Base-by-base conservation (phyloP, 2,888 invertebrate species). In the Charanyca ferruginea region DNA sequence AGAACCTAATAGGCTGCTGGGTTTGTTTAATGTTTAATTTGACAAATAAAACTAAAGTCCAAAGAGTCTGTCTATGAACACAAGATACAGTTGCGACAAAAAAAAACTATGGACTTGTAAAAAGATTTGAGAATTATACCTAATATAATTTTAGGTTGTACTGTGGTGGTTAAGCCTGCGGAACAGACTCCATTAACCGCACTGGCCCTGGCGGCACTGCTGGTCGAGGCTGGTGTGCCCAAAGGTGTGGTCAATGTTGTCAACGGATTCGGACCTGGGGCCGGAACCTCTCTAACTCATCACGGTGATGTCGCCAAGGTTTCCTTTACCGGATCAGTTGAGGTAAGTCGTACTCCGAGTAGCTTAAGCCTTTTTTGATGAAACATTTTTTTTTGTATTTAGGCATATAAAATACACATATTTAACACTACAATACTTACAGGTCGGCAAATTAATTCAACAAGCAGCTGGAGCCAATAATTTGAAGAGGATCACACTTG, bases 171-270 rank as follows among this genome's bases (percentile, higher is more conserved):
- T 77, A 99, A 99, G 91, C 98, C 99, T 0, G 99, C 99, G 0
- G 99, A 99, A 89, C 99, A 99, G 91, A 99, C 99, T 0, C 98
- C 98, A 0, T 93, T 99, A 51, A 98, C 98, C 0, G 98, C 99
- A 0, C 94, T 99, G 20, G 98, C 97, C 81, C 92, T 98, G 3
- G 99, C 98, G 0, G 96, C 98, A 62, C 93, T 99, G 60, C 90
- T 96, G 20, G 97, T 96, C 80, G 98, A 99, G 94, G 99, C 98
- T 45, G 99, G 99, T 2, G 97, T 99, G 76, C 99, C 99, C 0
- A 96, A 97, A 20, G 99, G 99, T 6, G 99, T 99, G 0, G 90
- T 99, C 1, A 99, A 99, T 89, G 96, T 99, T 16, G 96, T 99
- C 1, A 98, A 98, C 20, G 99, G 99, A 0, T 98, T 96, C 87